Evolutionary conservation across 2,888 invertebrate genomes (phyloP).

Genomic region (Cheilosia variabilis): DNA sequence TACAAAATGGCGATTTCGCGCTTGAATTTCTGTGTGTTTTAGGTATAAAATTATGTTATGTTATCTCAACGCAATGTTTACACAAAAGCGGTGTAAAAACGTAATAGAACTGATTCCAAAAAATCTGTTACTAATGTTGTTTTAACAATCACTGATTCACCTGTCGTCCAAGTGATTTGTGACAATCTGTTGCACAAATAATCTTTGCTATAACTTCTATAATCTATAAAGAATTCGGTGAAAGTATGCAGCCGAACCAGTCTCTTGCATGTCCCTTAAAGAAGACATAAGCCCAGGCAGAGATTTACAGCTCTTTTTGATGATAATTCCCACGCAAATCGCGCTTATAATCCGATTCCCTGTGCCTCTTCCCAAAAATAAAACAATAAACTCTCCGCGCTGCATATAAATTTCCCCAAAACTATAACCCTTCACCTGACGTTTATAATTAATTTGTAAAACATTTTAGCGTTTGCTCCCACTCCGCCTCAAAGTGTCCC

Average conservation of each 20-base stretch:
- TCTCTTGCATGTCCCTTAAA: not conserved
- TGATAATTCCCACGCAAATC: constrained; percentile 16
- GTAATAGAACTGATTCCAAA: no score
- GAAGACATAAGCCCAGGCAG: not conserved
- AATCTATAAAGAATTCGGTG: not conserved
- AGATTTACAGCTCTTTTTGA: not conserved
- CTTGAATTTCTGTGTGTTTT: no score
- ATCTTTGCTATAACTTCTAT: not conserved
- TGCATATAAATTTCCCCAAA: not conserved
- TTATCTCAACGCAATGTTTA: no score
- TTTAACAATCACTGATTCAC: no score
- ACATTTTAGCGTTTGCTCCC: constrained; percentile 8
- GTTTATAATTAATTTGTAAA: constrained; percentile 52
- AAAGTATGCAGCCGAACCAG: constrained; percentile 6
- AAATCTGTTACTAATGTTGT: no score
- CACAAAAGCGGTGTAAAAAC: no score
- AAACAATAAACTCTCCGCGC: constrained; percentile 22
- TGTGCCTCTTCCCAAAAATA: not conserved
- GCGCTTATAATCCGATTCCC: constrained; percentile 1
- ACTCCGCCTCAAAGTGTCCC: not conserved
- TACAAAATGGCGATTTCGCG: no score
- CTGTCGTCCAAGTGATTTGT: not conserved
- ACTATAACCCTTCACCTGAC: constrained; percentile 15
- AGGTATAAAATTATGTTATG: no score
- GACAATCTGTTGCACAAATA: not conserved